Evolutionary conservation across 2,113 vertebrate genomes (phyloP), one percentile per base, ranked within the genome.

Genomic region (Pterocles gutturalis): DNA sequence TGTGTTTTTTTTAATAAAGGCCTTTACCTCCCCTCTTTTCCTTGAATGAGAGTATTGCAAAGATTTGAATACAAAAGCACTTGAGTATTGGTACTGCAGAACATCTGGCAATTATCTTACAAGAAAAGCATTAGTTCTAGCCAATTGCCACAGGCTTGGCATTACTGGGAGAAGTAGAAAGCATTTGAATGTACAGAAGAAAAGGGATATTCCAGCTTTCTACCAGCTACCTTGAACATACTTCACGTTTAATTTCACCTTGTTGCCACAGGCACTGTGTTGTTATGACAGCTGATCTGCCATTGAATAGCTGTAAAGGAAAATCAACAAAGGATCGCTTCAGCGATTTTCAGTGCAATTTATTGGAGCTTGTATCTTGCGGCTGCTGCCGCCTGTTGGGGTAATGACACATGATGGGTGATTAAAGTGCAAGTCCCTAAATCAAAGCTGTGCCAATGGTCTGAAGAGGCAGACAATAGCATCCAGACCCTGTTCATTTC

Each of bases 381-480:
- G 64, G 97, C 97, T 90, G 94, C 97, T 75, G 90, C 96, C 31
- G 83, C 97, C 95, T 94, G 92, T 97, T 51, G 80, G 96, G 89
- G 87, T 96, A 96, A 97, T 89, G 97, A 94, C 97, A 98, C 95
- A 88, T 91, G 95, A 96, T 96, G 96, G 95, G 94, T 96, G 96
- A 98, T 97, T 96, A 96, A 98, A 97, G 97, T 14, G 64, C 82
- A 67, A 62, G 84, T 89, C 88, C 96, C 97, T 94, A 96, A 94
- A 97, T 97, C 97, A 97, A 97, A 97, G 96, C 94, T 91, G 94
- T 48, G 82, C 71, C 12, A 51, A 54, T 36, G 71, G 90, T 94
- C 78, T 95, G 96, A 79, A 93, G 86, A 95, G 84, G 92, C 94
- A 95, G 86, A 86, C 76, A 93, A 89, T 85, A 91, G 87, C 88